Evolutionary conservation across 2,797 vertebrate species (phyloP).

Genomic region (Dendrocincla tyrannina): DNA sequence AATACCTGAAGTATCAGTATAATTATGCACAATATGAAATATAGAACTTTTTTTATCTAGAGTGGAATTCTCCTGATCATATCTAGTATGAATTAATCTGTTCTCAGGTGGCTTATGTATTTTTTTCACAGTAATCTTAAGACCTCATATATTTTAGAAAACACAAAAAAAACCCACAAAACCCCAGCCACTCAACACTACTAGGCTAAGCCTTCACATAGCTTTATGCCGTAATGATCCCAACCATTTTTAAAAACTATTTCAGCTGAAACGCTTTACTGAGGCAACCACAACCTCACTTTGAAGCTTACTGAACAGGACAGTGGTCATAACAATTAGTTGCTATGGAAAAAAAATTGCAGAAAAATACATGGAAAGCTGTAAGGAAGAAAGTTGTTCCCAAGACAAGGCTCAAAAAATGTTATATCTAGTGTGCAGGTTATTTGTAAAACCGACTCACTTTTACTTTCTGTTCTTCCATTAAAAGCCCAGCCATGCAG

Average conservation of each 20-base stretch:
- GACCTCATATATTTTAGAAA: neutral
- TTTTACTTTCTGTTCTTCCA: neutral
- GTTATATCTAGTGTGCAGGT: fast-evolving
- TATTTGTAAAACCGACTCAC: neutral
- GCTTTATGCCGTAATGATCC: neutral
- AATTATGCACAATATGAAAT: neutral
- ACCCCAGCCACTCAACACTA: neutral
- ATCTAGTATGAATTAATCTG: neutral
- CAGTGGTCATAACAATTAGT: neutral
- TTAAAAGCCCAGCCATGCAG: neutral
- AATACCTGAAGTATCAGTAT: neutral
- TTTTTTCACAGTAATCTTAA: neutral
- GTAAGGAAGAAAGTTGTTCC: neutral
- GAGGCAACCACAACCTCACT: neutral
- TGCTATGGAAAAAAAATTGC: fast-evolving
- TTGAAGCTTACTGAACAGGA: neutral
- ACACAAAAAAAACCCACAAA: neutral
- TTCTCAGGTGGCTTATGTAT: neutral
- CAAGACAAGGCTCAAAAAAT: neutral
- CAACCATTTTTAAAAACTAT: neutral
- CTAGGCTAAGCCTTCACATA: neutral
- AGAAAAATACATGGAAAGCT: neutral
- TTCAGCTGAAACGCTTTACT: neutral
- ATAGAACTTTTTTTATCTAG: neutral
- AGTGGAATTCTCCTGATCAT: neutral